Base-by-base conservation (phyloP, 1,140 invertebrate genomes). In the Augochlora pura region DNA sequence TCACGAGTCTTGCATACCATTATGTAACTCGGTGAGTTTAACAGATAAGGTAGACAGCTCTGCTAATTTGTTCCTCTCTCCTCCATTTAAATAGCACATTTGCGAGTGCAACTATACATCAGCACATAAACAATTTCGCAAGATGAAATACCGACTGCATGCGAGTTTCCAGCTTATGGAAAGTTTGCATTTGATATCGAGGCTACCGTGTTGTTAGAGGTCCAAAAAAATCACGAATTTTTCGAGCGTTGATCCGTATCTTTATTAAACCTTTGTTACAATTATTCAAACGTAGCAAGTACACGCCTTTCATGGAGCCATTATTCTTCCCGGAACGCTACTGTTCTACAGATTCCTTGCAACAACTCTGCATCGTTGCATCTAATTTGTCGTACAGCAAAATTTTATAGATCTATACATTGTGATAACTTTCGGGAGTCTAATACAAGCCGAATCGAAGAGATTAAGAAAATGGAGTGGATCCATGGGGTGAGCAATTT, bases 401-500 rank as follows among this genome's bases (percentile, higher is more conserved):
- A 46, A 12, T 46, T 46, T 46, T 46, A 12, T 2, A 32, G 4
- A 32, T 46, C 14, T 46, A 46, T 2, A 0, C 9, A 2, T 46
- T 46, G 42, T 10, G 42, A 0, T 46, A 0, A 1, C 42, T 46
- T 57, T 23, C 21, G 68, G 52, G 32, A 18, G n/a, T 46, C 23
- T 25, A 46, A 46, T 46, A 12, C 10, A 12, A 46, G 9, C 14
- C 2, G 10, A 46, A 14, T 10, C 32, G 32, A 4, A 32, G 32
- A 32, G 32, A 32, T 32, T 32, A 23, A 38, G 21, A 76, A 69
- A 54, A 49, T 6, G 25, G 38, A 23, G 25, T 27, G 18, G 27
- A 60, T 57, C 46, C 16, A 16, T 46, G 27, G n/a, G 62, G 57
- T 74, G 63, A 79, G 46, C 42, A 74, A 74, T 79, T 80, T 16